phyloP scores from a whole-genome alignment of 2,888 invertebrate species.

The Mycalesis mineus region DNA sequence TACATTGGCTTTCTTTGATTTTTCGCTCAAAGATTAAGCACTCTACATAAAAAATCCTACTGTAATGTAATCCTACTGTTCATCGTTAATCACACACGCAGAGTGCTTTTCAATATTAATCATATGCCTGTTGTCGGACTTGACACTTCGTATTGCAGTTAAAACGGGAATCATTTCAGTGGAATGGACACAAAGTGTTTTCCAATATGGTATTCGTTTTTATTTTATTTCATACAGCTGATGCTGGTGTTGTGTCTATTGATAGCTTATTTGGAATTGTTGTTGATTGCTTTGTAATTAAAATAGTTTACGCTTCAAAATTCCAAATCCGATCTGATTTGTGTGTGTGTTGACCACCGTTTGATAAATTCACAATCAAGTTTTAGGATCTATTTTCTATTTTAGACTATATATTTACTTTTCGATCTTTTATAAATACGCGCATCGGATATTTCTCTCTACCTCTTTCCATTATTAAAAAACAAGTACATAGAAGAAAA shows the following conservation, averaged over 20 bases:
- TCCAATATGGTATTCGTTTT: constrained; percentile 11
- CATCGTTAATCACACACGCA: constrained; percentile 59
- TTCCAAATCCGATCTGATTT: too few relatives aligned
- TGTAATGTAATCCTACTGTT: constrained; percentile 53
- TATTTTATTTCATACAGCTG: background rate
- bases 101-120: constrained; percentile 39
- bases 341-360: too few relatives aligned
- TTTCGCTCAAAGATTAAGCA: background rate
- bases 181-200: constrained; percentile 18
- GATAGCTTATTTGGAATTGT: background rate
- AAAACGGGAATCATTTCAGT: constrained; percentile 17
- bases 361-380: too few relatives aligned
- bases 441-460: too few relatives aligned
- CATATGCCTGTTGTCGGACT: constrained; percentile 30
- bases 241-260: background rate
- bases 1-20: too few relatives aligned
- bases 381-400: too few relatives aligned
- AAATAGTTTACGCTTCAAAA: too few relatives aligned
- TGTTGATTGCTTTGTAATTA: too few relatives aligned
- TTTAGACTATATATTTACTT: too few relatives aligned
- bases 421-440: too few relatives aligned
- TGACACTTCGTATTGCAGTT: constrained; percentile 27
- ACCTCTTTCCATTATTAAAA: too few relatives aligned
- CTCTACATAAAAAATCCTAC: constrained; percentile 32
- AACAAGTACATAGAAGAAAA: too few relatives aligned